Percentiles rank a stretch among this genome's conserved stretches.
phyloP scores from a whole-genome alignment of 2,888 invertebrate genomes.

The Gibbula magus region DNA sequence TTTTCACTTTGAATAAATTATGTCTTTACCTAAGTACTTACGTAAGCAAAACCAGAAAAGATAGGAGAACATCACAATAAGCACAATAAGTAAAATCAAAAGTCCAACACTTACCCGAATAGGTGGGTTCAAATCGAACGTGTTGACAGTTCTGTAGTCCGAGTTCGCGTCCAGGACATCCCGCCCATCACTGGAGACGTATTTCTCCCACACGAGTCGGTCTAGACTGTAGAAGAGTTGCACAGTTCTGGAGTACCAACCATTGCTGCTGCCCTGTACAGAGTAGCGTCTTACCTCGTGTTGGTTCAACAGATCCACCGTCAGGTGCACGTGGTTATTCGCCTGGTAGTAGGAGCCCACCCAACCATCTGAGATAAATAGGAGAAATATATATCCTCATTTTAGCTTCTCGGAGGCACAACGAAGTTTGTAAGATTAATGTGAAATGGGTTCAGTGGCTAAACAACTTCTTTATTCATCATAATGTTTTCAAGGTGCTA shows the following conservation, averaged over 20 bases:
- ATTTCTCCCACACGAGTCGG: not conserved
- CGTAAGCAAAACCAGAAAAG: too few species aligned
- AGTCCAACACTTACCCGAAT: not conserved
- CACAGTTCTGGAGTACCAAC: not conserved
- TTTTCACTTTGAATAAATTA: not conserved
- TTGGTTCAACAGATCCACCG: not conserved
- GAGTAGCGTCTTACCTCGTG: not conserved
- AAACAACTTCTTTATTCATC: too few species aligned
- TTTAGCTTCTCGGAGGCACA: too few species aligned
- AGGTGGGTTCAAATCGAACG: not conserved
- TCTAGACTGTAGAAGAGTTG: conserved; percentile 1
- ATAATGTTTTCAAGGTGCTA: too few species aligned
- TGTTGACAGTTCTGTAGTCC: not conserved
- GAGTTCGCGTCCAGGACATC: not conserved
- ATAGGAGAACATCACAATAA: too few species aligned
- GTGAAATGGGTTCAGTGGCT: too few species aligned
- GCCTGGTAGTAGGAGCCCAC: not conserved
- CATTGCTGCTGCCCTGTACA: not conserved
- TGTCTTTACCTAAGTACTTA: too few species aligned
- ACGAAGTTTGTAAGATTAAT: too few species aligned
- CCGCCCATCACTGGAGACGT: not conserved
- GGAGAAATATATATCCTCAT: too few species aligned
- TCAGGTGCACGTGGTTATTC: not conserved
- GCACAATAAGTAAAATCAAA: too few species aligned
- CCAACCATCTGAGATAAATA: not conserved